phyloP scores from a whole-genome alignment of 2,888 invertebrate species.

The Archaeoteleia sp. region DNA sequence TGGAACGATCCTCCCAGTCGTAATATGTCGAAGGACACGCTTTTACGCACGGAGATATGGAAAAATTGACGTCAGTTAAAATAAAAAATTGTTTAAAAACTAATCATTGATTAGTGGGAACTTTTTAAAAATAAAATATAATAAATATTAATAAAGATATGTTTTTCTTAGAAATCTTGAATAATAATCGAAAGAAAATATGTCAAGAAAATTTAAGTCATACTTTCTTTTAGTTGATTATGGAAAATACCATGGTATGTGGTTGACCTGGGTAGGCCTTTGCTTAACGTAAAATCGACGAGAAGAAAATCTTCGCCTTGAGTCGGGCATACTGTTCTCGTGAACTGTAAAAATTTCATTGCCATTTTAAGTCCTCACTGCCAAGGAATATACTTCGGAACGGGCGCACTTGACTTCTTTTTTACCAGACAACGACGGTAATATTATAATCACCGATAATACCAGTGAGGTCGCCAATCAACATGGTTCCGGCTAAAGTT shows the following conservation, averaged over 20 bases:
- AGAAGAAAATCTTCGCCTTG: conserved; percentile 47
- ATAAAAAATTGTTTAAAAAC: no score
- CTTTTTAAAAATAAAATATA: no score
- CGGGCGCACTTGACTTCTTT: conserved; percentile 44
- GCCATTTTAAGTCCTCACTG: conserved; percentile 48
- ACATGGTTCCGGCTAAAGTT: conserved; percentile 47
- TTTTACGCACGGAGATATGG: no score
- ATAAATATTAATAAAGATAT: no score
- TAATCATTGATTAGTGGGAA: no score
- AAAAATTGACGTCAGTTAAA: no score
- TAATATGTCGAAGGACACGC: no score
- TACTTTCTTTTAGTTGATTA: conserved; percentile 38
- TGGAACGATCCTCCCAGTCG: no score
- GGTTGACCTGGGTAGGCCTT: conserved; percentile 37
- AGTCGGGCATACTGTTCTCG: conserved; percentile 15
- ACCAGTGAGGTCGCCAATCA: conserved; percentile 40
- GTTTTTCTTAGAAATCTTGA: no score
- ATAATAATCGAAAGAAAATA: no score
- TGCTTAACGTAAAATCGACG: conserved; percentile 40
- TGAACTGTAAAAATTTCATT: conserved; percentile 47
- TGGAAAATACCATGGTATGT: conserved; percentile 46
- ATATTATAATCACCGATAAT: conserved; percentile 48
- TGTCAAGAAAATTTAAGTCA: no score
- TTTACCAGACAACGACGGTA: conserved; percentile 31
- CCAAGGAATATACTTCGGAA: conserved; percentile 42